A percentile compares a stretch with the other conserved stretches of the same genome.
Evolutionary conservation across 2,888 invertebrate species (phyloP).

Genomic region (Diarsia dahlii): DNA sequence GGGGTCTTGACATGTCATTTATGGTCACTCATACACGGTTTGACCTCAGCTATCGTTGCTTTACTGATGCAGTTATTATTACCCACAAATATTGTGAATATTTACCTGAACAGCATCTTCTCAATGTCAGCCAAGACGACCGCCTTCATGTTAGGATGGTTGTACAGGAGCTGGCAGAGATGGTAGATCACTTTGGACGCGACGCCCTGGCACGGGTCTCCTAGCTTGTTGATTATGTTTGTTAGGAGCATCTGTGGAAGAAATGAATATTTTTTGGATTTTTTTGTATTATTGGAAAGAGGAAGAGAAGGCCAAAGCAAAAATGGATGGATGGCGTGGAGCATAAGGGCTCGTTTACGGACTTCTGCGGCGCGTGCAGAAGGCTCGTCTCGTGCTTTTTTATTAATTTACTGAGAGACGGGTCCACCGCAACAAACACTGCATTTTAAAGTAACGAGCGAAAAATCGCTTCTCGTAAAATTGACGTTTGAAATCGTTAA

Average conservation of each 20-base stretch:
- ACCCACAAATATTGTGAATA: neutral
- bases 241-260: slow-evolving; percentile 92
- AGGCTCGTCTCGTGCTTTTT: too few relatives aligned
- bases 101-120: slow-evolving; percentile 94
- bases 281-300: too few relatives aligned
- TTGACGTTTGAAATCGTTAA: too few relatives aligned
- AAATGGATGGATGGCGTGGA: too few relatives aligned
- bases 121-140: slow-evolving; percentile 97
- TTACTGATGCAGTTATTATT: too few relatives aligned
- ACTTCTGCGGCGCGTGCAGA: too few relatives aligned
- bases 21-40: neutral
- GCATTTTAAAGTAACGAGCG: too few relatives aligned
- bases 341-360: too few relatives aligned
- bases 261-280: neutral
- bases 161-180: slow-evolving; percentile 94
- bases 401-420: too few relatives aligned
- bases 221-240: slow-evolving; percentile 97
- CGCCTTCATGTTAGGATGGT: slow-evolving; percentile 97
- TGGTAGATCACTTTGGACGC: slow-evolving; percentile 97
- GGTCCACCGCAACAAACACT: too few relatives aligned
- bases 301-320: too few relatives aligned
- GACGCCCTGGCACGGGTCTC: slow-evolving; percentile 97
- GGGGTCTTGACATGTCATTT: neutral
- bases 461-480: too few relatives aligned
- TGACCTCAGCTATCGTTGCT: neutral